Base-by-base conservation (phyloP, 2,888 invertebrate genomes). In the Tromatobia lineatoria region DNA sequence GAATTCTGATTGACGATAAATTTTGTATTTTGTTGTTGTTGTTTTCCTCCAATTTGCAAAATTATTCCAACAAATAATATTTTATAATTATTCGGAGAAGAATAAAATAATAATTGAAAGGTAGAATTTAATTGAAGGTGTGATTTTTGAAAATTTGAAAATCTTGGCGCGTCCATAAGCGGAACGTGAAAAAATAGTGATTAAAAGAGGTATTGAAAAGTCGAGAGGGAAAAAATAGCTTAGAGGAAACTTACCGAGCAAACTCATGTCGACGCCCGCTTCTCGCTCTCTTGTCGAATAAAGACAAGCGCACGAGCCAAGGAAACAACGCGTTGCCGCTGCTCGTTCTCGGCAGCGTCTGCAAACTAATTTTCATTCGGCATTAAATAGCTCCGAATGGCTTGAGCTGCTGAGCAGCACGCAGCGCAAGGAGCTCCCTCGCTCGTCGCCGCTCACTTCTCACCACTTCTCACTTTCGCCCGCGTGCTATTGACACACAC, bases 231-330 rank as follows among this genome's bases (percentile, higher is more conserved):
- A 52, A 70, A 70, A 70, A 34, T 38, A 38, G 20, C 23, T 75
- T 25, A 52, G 29, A 47, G 70, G 38, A 74, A 42, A 83, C 83
- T 83, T 66, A 83, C 83, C 80, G 66, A 76, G 64, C 54, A 70
- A 47, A 71, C 20, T 83, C 83, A 80, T 80, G 20, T 34, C 79
- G 69, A 64, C 45, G 50, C 50, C 38, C 23, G 71, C 71, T 45
- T 7, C 25, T 20, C 29, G 29, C 61, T 13, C 20, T 29, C 38
- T 52, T 2, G 59, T 42, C 29, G 42, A 50, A 0, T 45, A 8
- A 25, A n/a, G n/a, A n/a, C n/a, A n/a, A n/a, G 38, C 23, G 20
- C 13, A 69, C 23, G 47, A 64, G 18, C 34, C 18, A 38, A 61
- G 29, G 13, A 74, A n/a, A 42, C 59, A n/a, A n/a, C n/a, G n/a